These are phyloP conservation scores for Tipula unca DNA, from an alignment of 2,888 invertebrate species.

Conservation along the genomic window DNA sequence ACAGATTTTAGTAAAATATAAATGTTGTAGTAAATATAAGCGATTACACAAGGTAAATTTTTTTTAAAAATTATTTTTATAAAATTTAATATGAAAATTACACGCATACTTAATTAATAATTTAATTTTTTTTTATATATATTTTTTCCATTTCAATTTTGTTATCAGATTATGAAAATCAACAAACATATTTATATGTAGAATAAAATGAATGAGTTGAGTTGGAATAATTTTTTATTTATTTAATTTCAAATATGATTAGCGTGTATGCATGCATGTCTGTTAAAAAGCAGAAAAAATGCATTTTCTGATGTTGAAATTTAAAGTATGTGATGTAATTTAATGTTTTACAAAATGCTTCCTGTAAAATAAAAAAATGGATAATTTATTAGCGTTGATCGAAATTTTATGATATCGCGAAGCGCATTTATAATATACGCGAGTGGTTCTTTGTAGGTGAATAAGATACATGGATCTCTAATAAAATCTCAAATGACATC, in stretches of 20 bases:
- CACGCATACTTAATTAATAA: not conserved
- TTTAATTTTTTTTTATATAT: not conserved
- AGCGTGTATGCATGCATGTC: conserved; percentile 14
- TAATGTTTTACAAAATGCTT: conserved; percentile 8
- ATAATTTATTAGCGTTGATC: conserved; percentile 1
- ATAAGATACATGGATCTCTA: not conserved
- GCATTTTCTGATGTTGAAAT: not conserved
- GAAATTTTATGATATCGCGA: not conserved
- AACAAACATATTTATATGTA: not conserved
- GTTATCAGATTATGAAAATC: not conserved
- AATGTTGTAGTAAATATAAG: not conserved
- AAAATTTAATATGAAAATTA: not conserved
- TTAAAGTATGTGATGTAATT: conserved; percentile 8
- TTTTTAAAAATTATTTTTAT: not conserved
- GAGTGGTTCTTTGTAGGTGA: not conserved
- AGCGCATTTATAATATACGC: not conserved
- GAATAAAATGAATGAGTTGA: no score
- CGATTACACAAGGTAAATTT: not conserved
- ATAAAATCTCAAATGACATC: not conserved
- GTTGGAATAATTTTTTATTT: not conserved
- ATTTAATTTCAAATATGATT: not conserved
- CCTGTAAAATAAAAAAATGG: not conserved
- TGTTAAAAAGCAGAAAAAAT: not conserved
- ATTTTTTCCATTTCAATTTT: not conserved
- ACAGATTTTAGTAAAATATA: not conserved